Evolutionary conservation across 2,888 invertebrate genomes (phyloP), one percentile per base, ranked within the genome.

Genomic region (Drosophila subquinaria): DNA sequence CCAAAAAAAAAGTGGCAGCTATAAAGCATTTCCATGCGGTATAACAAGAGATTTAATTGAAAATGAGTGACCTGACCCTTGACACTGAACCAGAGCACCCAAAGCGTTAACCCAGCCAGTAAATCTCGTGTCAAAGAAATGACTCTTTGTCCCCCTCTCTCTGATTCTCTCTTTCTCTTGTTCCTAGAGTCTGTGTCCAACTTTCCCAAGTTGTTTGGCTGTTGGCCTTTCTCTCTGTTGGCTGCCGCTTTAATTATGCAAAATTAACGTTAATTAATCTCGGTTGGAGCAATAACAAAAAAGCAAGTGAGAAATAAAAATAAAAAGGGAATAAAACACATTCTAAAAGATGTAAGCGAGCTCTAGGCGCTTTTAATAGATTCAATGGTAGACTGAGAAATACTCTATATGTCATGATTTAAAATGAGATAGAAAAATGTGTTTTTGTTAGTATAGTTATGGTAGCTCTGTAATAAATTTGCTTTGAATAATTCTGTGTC

Each of bases 261-360:
- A 88, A 90, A 90, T 88, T 90, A 89, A 88, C 75, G 70, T 89
- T 88, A 90, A 88, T 88, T 88, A 88, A 81, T 90, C 90, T 80
- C 80, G 55, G 81, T 76, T 77, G 72, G 35, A 65, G 68, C 69
- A 71, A 87, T 83, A 73, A 82, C 69, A 80, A 66, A 55, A n/a
- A 33, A 35, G 27, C 6, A 53, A 36, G 36, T 38, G 45, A 33
- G 23, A 23, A 30, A 35, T 17, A 13, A 33, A 50, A 38, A 45
- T 20, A 11, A 20, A 50, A 13, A 20, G 35, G 23, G 36, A 33
- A 40, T n/a, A 10, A 74, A 50, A 50, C 55, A 75, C 23, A 53
- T 45, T 67, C 40, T 73, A 52, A 48, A 78, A 50, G 20, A 56
- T 33, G 10, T 45, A 10, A 15, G 43, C 42, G n/a, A 17, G 50